A percentile compares a stretch with the other conserved stretches of the same genome.
phyloP scores from a whole-genome alignment of 2,797 vertebrate genomes.

The Sebastes kiyomatsui region DNA sequence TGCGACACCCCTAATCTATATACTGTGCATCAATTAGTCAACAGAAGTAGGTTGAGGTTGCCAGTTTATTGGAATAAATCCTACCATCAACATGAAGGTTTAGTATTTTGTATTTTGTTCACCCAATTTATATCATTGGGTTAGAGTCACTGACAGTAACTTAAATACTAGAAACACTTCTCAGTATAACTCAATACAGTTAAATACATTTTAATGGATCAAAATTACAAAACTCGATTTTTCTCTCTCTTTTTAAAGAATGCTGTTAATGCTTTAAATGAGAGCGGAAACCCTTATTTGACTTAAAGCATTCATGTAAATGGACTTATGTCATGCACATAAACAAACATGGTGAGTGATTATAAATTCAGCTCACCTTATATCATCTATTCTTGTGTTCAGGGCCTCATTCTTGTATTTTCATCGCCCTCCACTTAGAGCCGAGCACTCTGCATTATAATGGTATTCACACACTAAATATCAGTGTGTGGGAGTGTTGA shows the following conservation, averaged over 20 bases:
- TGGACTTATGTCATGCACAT: conserved; percentile 7
- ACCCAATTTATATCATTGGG: not conserved
- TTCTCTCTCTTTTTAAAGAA: not conserved
- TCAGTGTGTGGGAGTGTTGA: conserved; percentile 49
- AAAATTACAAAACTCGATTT: not conserved
- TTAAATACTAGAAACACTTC: not conserved
- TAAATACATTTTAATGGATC: not conserved
- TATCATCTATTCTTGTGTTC: conserved; percentile 20
- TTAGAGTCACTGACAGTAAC: not conserved
- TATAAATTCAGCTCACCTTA: conserved; percentile 31
- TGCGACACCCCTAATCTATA: not conserved
- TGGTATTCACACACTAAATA: conserved; percentile 26
- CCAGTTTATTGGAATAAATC: not conserved
- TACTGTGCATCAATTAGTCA: not conserved
- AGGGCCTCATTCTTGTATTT: conserved; percentile 15
- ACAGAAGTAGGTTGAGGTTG: not conserved
- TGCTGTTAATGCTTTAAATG: not conserved
- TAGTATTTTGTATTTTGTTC: not conserved
- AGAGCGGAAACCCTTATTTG: conserved; percentile 16
- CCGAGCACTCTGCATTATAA: conserved; percentile 36
- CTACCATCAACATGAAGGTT: not conserved
- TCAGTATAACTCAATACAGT: not conserved
- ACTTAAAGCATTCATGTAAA: not conserved
- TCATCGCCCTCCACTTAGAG: conserved; percentile 1
- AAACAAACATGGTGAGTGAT: conserved; percentile 15